Evolutionary conservation across 2,797 vertebrate species (phyloP), one percentile per base, ranked within the genome.

Genomic region (Sebastes baramenuke): DNA sequence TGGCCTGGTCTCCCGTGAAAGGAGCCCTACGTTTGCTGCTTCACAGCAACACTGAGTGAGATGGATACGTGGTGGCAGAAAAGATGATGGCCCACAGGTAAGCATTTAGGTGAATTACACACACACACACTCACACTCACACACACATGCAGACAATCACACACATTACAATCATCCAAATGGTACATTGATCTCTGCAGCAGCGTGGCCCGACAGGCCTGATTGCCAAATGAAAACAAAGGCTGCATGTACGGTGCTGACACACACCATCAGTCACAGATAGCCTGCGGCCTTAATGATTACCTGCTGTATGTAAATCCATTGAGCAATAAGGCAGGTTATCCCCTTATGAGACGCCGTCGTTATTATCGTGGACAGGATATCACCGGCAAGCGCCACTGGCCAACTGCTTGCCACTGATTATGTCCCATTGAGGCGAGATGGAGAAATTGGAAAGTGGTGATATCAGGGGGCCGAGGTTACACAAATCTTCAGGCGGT

Each of bases 281-380:
- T 77, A 77, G 93, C 93, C 92, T 67, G 82, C 66, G 54, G 92
- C 55, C 84, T 81, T 79, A 71, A 70, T 72, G 87, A 93, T 92
- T 93, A 93, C 92, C 90, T 92, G 89, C 89, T 83, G 72, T 91
- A 94, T 93, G 94, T 93, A 94, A 94, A 94, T 94, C 92, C 75
- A 90, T 72, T 75, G 89, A 88, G 89, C 87, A 93, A 92, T 93
- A 92, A 91, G 89, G 75, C 90, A 84, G 87, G 88, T 93, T 92
- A 88, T 87, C 90, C 88, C 85, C 83, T 83, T 74, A 85, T 82
- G 87, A 88, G 83, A 82, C 55, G 34, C 22, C 18, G 25, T 70
- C 84, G 83, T 87, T 92, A 92, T 92, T 92, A 88, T 81, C 30
- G 29, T 67, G 80, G 89, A 91, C 77, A 81, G 82, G 79, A 84